Evolutionary conservation across 1,140 invertebrate genomes (phyloP), one percentile per base, ranked within the genome.

Genomic region (Radopholus similis): DNA sequence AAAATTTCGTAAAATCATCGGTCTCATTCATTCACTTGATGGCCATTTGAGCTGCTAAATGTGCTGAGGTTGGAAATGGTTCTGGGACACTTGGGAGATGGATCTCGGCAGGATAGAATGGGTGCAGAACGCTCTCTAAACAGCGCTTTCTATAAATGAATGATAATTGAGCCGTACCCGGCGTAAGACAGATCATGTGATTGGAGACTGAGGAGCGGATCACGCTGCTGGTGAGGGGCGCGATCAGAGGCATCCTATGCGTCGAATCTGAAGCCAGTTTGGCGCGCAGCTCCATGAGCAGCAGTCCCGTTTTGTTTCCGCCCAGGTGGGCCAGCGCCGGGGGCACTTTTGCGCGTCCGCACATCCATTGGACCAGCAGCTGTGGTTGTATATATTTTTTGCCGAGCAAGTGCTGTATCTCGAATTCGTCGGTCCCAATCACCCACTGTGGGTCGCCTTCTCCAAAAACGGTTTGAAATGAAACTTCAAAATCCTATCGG

Each of bases 171-270:
- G n/a, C n/a, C n/a, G n/a, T n/a, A n/a, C n/a, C 79, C 6, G 80
- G 71, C 9, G 81, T 81, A 54, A 81, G 78, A 53, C 79, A 81
- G 37, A 81, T 82, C 42, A 81, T 69, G 51, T 81, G 77, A 21
- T 72, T 67, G 11, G 80, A 74, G 1, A 81, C 57, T 18, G 54
- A 54, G 23, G 64, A 64, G 13, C 54, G 55, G 2, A 73, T 11
- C 18, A 68, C 67, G 62, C 53, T 68, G 47, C 47, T 28, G 28
- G 40, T 67, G n/a, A 49, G 59, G 18, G 64, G 78, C 37, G 70
- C 66, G 28, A 80, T 74, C 28, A 82, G 55, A 8, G 78, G 80
- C 54, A 82, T 80, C 63, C 63, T 64, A 51, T 68, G 66, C 3
- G 58, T 57, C 9, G 57, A 49, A n/a, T 63, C 40, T 4, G 38